Conservation (phyloP, 2,113 vertebrate genomes). For the Myxocyprinus asiaticus region DNA sequence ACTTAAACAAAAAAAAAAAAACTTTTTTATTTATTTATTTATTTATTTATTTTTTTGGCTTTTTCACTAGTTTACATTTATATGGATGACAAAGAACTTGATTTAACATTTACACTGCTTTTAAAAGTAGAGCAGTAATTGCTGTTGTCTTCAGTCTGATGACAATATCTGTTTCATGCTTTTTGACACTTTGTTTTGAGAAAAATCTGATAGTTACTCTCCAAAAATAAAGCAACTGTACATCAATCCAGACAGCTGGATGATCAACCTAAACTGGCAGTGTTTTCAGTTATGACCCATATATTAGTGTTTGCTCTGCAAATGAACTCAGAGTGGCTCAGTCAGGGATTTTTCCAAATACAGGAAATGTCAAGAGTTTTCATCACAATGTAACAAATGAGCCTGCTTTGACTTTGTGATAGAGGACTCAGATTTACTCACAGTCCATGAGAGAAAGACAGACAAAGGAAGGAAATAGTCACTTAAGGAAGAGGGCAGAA, state of each 20-base stretch:
- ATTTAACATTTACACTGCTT: too few relatives aligned
- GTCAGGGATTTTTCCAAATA: slow-evolving; percentile 38
- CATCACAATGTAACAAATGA: slow-evolving; percentile 30
- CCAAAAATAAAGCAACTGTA: too few relatives aligned
- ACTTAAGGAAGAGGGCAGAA: slow-evolving; percentile 38
- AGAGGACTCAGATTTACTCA: background rate
- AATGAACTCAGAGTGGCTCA: slow-evolving; percentile 43
- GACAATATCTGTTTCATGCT: background rate
- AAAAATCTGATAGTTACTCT: background rate
- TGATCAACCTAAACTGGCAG: background rate
- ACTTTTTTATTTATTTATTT: too few relatives aligned
- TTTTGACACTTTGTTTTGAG: background rate
- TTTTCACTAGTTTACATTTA: background rate
- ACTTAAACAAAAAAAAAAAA: background rate
- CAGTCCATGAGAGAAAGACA: background rate
- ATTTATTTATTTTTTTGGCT: too few relatives aligned
- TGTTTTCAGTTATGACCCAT: slow-evolving; percentile 47
- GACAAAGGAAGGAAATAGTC: slow-evolving; percentile 48
- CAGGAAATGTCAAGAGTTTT: slow-evolving; percentile 41
- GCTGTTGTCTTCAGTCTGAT: background rate
- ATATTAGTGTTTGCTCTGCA: slow-evolving; percentile 23
- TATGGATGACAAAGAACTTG: background rate
- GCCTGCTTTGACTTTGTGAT: slow-evolving; percentile 26
- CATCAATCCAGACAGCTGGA: background rate
- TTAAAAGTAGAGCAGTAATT: background rate